phyloP scores from a whole-genome alignment of 37 sponge, comb jelly and placozoan species.

The Oopsacas minuta region DNA sequence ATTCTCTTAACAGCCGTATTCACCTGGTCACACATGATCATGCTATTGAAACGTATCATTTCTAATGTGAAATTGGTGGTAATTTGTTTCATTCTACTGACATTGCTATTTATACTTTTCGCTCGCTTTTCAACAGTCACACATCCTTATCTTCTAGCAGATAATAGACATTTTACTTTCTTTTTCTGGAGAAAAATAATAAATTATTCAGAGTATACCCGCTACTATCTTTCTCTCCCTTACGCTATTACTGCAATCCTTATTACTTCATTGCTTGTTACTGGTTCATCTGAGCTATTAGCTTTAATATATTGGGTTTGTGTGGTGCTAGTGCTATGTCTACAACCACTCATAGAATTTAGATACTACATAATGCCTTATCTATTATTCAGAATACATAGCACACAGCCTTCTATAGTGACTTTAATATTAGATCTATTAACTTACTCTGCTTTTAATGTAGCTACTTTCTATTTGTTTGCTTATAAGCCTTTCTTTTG shows the following conservation, averaged over 20 bases:
- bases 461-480: slow-evolving; percentile 42
- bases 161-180: slow-evolving; percentile 92
- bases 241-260: not conserved
- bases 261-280: not conserved
- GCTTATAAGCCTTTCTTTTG: slow-evolving; percentile 50
- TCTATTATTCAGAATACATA: slow-evolving; percentile 29
- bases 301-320: slow-evolving; percentile 30
- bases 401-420: not conserved
- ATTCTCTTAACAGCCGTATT: slow-evolving; percentile 32
- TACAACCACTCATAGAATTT: slow-evolving; percentile 75
- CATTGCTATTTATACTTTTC: not conserved
- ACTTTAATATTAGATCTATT: slow-evolving; percentile 26
- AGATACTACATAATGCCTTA: slow-evolving; percentile 86
- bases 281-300: slow-evolving; percentile 26
- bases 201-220: slow-evolving; percentile 10
- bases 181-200: slow-evolving; percentile 84
- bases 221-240: slow-evolving; percentile 17
- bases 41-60: not conserved
- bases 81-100: not conserved
- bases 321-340: slow-evolving; percentile 34
- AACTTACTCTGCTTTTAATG: slow-evolving; percentile 30
- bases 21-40: slow-evolving; percentile 33
- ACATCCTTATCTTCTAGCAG: slow-evolving; percentile 80
- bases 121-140: slow-evolving; percentile 22
- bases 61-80: not conserved